Evolutionary conservation across 1,140 invertebrate species (phyloP).

Genomic region (Drosophila sucinea): DNA sequence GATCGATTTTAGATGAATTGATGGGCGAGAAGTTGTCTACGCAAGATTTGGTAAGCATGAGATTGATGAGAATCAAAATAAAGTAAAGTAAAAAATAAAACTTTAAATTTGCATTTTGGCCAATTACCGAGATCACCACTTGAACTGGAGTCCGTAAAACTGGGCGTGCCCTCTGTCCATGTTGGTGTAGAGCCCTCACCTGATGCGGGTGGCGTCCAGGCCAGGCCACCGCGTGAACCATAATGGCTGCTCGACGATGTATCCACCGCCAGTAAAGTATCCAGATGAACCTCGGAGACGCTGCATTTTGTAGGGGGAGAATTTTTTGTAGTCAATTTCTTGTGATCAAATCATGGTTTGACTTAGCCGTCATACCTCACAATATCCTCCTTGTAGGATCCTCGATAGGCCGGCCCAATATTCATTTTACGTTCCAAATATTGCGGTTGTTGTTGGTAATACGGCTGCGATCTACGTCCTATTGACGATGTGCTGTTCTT

Average conservation of each 20-base stretch:
- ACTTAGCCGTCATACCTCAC: constrained; percentile 53
- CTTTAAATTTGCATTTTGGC: constrained; percentile 16
- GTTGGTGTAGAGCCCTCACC: constrained; percentile 97
- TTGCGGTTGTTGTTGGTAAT: constrained; percentile 81
- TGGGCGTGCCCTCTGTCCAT: constrained; percentile 98
- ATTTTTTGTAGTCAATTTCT: neutral
- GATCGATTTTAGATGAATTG: constrained; percentile 82
- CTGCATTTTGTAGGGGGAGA: constrained; percentile 27
- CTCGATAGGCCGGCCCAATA: constrained; percentile 82
- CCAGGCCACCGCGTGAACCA: constrained; percentile 78
- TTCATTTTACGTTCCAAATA: constrained; percentile 82
- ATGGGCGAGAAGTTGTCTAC: constrained; percentile 83
- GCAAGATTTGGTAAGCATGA: constrained; percentile 66
- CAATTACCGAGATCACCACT: constrained; percentile 88
- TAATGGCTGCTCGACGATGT: constrained; percentile 82
- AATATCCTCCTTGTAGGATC: constrained; percentile 81
- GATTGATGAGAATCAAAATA: constrained; percentile 34
- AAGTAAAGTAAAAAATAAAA: constrained; percentile 58
- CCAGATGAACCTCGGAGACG: constrained; percentile 82
- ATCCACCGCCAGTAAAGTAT: constrained; percentile 81
- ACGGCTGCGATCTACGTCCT: constrained; percentile 80
- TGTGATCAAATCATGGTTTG: neutral
- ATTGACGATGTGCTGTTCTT: constrained; percentile 81
- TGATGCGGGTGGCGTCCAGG: constrained; percentile 93
- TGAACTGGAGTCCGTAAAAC: constrained; percentile 97